Evolutionary conservation across 2,113 vertebrate genomes (phyloP), one percentile per base, ranked within the genome.

Genomic region (Falcunculus frontatus): DNA sequence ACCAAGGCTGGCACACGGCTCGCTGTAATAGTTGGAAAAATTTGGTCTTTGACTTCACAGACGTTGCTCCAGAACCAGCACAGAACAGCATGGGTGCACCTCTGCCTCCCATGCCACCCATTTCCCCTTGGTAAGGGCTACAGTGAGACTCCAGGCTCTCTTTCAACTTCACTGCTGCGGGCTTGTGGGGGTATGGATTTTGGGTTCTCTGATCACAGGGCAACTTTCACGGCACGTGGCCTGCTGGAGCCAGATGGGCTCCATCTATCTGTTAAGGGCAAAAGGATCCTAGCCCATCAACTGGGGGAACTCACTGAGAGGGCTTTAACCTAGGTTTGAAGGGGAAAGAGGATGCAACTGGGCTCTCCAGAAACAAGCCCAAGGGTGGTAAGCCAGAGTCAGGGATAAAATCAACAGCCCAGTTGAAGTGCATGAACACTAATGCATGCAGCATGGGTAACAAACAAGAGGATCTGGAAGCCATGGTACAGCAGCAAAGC

Each of bases 81-180:
- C 2, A 1, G 39, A 2, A 3, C 35, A 47, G 21, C 18, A 6
- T 1, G 4, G 7, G 9, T 16, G 20, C 56, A 26, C 19, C 50
- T 33, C 55, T 39, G 37, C 57, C 30, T 70, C 18, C 39, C 19
- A 22, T 14, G 2, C 5, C 6, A 20, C 59, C 7, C 23, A 9
- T 9, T n/a, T 26, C 35, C 41, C 13, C 29, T 9, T 35, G 37
- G 12, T 35, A 50, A 82, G 60, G 44, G 32, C 23, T 62, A 15
- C 32, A 37, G 32, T 6, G 2, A 73, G 29, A 42, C 37, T 27
- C 30, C 59, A 9, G 16, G 15, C 39, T 39, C 13, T 30, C 39
- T 27, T 11, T 10, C 57, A 17, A 4, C 68, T 29, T 59, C 33
- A 13, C 13, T 11, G 37, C 41, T 49, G 8, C 15, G 42, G 22